phyloP scores from a whole-genome alignment of 2,113 vertebrate genomes.

The Oryzias javanicus region DNA sequence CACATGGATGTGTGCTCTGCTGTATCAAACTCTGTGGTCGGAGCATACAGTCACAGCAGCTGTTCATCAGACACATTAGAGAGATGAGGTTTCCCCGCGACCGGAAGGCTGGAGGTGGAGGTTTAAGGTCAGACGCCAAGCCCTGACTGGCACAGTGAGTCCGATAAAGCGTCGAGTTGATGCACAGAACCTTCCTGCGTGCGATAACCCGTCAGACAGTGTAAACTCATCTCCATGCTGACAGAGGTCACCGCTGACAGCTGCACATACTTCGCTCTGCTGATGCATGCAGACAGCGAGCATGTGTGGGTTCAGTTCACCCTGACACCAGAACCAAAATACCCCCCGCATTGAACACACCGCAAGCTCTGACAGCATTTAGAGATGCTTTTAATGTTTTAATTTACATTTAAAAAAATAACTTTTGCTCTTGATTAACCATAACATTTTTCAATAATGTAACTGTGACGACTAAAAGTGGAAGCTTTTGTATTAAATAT shows the following conservation, averaged over 20 bases:
- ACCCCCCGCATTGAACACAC: constrained; percentile 16
- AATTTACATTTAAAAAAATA: too few species aligned
- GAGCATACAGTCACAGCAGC: constrained; percentile 25
- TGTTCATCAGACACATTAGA: constrained; percentile 31
- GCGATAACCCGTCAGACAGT: constrained; percentile 18
- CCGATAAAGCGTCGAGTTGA: constrained; percentile 8
- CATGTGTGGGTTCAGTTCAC: constrained; percentile 27
- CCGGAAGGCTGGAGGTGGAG: constrained; percentile 10
- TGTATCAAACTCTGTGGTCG: constrained; percentile 11
- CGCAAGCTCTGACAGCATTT: constrained; percentile 14
- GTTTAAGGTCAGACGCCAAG: constrained; percentile 16
- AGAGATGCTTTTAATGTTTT: neutral
- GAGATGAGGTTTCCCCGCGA: constrained; percentile 29
- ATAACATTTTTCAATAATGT: too few species aligned
- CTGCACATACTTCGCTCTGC: constrained; percentile 39
- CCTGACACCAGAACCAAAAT: constrained; percentile 27
- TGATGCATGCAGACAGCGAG: constrained; percentile 36
- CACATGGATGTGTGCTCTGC: too few species aligned
- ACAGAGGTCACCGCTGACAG: constrained; percentile 40
- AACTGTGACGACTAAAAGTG: too few species aligned
- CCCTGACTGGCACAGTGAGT: constrained; percentile 6
- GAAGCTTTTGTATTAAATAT: too few species aligned
- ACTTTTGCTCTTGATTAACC: too few species aligned
- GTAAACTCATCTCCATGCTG: constrained; percentile 39
- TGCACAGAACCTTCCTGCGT: constrained; percentile 22